These are phyloP conservation scores for Bombus cullumanus DNA, from an alignment of 1,140 invertebrate species.

Conservation along the genomic window DNA sequence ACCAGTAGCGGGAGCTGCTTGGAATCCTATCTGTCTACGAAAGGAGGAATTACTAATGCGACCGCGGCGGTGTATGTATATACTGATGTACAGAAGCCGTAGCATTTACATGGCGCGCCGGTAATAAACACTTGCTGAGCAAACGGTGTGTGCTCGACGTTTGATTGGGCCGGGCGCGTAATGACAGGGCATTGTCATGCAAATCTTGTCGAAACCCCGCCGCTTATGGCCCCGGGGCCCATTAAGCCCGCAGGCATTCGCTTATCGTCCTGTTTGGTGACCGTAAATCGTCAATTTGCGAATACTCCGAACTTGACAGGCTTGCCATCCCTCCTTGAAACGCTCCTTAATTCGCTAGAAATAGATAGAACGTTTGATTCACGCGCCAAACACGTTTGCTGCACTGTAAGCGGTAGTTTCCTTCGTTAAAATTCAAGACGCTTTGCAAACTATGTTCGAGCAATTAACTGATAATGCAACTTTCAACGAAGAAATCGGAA, in stretches of 20 bases:
- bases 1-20: background rate
- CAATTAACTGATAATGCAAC: background rate
- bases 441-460: background rate
- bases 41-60: constrained; percentile 64
- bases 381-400: background rate
- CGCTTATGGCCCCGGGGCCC: constrained; percentile 70
- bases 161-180: constrained; percentile 74
- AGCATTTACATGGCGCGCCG: constrained; percentile 69
- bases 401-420: background rate
- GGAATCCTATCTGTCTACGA: constrained; percentile 25
- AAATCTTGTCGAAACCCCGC: constrained; percentile 70
- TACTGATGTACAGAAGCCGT: constrained; percentile 39
- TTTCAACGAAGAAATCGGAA: too few species aligned
- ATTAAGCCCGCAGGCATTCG: constrained; percentile 70
- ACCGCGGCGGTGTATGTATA: constrained; percentile 32
- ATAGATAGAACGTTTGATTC: background rate
- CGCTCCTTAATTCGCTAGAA: constrained; percentile 40
- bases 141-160: constrained; percentile 71
- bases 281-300: constrained; percentile 72
- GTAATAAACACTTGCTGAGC: constrained; percentile 74
- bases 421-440: background rate
- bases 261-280: constrained; percentile 69
- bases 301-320: constrained; percentile 60
- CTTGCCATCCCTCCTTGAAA: constrained; percentile 35
- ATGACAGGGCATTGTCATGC: constrained; percentile 76